Evolutionary conservation across 2,113 vertebrate species (phyloP).

Genomic region (Epinephelus lanceolatus): DNA sequence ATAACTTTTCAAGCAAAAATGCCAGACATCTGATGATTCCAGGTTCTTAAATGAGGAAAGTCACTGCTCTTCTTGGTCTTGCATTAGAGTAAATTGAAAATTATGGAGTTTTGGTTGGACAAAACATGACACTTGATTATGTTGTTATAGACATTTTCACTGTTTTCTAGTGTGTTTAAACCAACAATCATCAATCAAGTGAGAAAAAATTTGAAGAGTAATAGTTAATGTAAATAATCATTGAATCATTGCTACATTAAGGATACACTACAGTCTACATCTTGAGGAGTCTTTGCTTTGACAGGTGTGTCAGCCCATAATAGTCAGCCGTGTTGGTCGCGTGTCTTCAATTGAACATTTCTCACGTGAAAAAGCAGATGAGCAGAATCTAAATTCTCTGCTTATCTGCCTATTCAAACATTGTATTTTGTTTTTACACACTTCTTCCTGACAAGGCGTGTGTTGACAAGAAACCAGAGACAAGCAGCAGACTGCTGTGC

Average conservation of each 20-base stretch:
- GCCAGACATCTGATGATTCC: background rate
- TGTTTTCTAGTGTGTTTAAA: background rate
- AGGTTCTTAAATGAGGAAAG: background rate
- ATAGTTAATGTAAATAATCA: background rate
- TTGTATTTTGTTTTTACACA: slow-evolving; percentile 68
- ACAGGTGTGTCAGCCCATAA: background rate
- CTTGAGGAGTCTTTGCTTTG: background rate
- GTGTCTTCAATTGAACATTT: slow-evolving; percentile 2
- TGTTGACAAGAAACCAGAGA: slow-evolving; percentile 76
- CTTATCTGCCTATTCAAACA: slow-evolving; percentile 69
- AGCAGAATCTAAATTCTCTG: slow-evolving; percentile 58
- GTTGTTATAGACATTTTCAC: background rate
- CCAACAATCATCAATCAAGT: background rate
- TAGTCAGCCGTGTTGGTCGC: background rate
- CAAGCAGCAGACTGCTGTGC: slow-evolving; percentile 31
- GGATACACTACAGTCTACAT: background rate
- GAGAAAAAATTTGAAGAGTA: background rate
- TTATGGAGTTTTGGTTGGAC: background rate
- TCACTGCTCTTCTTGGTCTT: background rate
- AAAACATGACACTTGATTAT: background rate
- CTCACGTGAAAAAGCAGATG: slow-evolving; percentile 55
- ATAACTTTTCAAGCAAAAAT: background rate
- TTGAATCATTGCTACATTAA: background rate
- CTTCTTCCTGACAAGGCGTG: slow-evolving; percentile 63
- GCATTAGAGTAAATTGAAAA: background rate